A percentile compares a stretch with the other conserved stretches of the same genome.
These are phyloP conservation scores for Pelecanus crispus DNA, from an alignment of 2,113 vertebrate genomes.

Conservation along the genomic window DNA sequence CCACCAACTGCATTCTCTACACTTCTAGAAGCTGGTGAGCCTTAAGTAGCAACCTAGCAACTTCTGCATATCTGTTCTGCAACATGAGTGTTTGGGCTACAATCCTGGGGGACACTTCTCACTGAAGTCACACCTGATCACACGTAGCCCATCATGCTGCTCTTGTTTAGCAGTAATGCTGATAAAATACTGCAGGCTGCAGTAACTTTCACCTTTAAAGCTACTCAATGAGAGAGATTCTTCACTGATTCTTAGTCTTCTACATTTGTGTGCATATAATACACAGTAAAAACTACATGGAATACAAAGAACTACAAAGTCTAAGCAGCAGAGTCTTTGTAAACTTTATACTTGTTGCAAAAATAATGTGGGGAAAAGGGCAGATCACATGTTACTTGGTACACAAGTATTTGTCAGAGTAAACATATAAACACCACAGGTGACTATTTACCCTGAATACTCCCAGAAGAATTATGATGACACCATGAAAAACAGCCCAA, in stretches of 20 bases:
- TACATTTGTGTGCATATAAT: background rate
- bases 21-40: background rate
- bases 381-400: background rate
- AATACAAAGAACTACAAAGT: background rate
- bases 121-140: background rate
- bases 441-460: background rate
- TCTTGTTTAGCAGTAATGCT: background rate
- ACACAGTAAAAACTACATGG: background rate
- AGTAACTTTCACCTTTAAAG: background rate
- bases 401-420: background rate
- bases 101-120: background rate
- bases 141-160: background rate
- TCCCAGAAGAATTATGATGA: background rate
- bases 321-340: background rate
- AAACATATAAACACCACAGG: background rate
- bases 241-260: background rate
- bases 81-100: background rate
- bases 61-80: background rate
- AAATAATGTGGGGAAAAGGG: conserved; percentile 3
- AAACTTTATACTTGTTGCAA: background rate
- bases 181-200: background rate
- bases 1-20: rapidly evolving
- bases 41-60: background rate
- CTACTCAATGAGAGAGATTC: background rate
- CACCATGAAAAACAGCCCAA: background rate